These are phyloP conservation scores for Choristoneura rosaceana DNA, from an alignment of 2,888 invertebrate genomes.

Conservation along the genomic window DNA sequence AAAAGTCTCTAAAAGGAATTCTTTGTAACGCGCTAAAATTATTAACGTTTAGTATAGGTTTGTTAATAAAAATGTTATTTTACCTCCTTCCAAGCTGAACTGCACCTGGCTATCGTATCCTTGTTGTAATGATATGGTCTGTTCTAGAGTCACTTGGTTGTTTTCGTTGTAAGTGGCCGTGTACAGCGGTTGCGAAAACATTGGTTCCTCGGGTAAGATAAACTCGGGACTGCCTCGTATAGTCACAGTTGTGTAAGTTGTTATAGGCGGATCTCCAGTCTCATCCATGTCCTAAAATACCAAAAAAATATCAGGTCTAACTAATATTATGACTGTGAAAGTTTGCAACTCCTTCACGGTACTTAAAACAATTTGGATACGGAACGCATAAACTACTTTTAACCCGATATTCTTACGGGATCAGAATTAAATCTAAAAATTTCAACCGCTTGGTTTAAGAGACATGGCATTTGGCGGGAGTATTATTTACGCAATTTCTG, in stretches of 20 bases:
- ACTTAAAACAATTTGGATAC: too few relatives aligned
- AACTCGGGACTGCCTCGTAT: conserved; percentile 68
- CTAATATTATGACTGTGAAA: too few relatives aligned
- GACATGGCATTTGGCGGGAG: too few relatives aligned
- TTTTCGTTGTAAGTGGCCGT: conserved; percentile 68
- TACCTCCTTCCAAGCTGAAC: conserved; percentile 71
- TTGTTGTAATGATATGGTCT: conserved; percentile 61
- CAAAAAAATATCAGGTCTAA: neutral
- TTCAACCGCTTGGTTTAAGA: too few relatives aligned
- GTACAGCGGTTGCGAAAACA: conserved; percentile 76
- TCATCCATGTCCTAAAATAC: conserved; percentile 38
- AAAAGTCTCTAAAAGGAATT: neutral
- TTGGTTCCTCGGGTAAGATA: conserved; percentile 74
- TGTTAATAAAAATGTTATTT: conserved; percentile 26
- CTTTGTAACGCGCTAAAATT: neutral
- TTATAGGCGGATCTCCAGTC: conserved; percentile 32
- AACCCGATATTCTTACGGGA: too few relatives aligned
- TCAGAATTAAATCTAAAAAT: too few relatives aligned
- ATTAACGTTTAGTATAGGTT: neutral
- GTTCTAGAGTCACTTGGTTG: conserved; percentile 55
- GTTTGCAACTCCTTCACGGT: too few relatives aligned
- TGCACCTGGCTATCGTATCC: conserved; percentile 68
- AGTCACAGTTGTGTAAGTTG: conserved; percentile 58
- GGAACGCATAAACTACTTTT: too few relatives aligned
- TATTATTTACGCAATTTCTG: too few relatives aligned